Evolutionary conservation across 1,140 invertebrate species (phyloP).

Genomic region (Cotesia glomerata): DNA sequence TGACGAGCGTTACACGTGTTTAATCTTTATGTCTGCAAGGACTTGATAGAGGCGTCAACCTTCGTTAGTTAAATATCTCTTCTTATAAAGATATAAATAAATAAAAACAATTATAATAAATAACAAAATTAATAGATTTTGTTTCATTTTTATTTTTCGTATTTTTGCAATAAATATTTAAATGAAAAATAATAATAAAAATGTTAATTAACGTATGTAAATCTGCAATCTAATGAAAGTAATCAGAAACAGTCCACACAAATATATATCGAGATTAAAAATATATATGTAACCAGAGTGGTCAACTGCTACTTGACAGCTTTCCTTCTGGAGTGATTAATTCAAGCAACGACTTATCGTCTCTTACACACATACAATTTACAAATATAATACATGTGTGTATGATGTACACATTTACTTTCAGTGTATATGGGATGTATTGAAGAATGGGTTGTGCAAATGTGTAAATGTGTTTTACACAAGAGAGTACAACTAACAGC

Average conservation of each 20-base stretch:
- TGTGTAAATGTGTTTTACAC: conserved; percentile 7
- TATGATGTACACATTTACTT: neutral
- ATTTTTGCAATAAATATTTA: neutral
- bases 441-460: neutral
- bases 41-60: conserved; percentile 33
- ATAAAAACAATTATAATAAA: neutral
- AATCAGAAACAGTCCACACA: neutral
- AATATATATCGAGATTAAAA: conserved; percentile 3
- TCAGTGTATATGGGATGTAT: neutral
- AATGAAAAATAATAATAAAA: too few relatives aligned
- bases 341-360: conserved; percentile 10
- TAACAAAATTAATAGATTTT: too few relatives aligned
- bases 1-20: conserved; percentile 27
- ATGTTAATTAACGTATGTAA: too few relatives aligned
- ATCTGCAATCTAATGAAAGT: too few relatives aligned
- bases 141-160: neutral
- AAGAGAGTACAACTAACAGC: conserved; percentile 16
- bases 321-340: conserved; percentile 18
- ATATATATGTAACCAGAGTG: neutral
- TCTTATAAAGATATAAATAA: neutral
- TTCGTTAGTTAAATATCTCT: conserved; percentile 30
- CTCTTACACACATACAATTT: neutral
- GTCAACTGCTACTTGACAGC: conserved; percentile 8
- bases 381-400: neutral
- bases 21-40: conserved; percentile 32